Conservation (phyloP, 2,888 invertebrate species). For the Pristionchus entomophagus region DNA sequence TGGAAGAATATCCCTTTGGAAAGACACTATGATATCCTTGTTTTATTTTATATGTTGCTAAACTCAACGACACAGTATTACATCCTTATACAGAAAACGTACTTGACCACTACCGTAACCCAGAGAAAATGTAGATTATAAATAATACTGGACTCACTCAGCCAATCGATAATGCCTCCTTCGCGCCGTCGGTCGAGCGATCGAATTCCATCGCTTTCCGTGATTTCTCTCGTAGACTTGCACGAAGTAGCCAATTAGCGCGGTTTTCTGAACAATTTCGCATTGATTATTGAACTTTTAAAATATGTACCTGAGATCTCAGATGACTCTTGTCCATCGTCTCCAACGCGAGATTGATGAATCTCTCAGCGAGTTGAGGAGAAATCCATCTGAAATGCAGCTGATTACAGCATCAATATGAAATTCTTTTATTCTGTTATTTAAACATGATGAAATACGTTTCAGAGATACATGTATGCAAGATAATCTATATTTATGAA, state of each 20-base stretch:
- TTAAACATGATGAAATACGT: not conserved
- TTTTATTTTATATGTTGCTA: no score
- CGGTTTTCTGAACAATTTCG: not conserved
- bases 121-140: no score
- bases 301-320: not conserved
- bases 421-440: not conserved
- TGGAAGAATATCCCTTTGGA: not conserved
- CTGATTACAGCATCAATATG: not conserved
- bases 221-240: not conserved
- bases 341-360: not conserved
- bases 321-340: not conserved
- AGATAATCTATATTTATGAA: not conserved
- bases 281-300: not conserved
- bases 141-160: slow-evolving; percentile 14
- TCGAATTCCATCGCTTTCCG: not conserved
- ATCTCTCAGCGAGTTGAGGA: not conserved
- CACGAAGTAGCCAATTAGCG: not conserved
- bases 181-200: not conserved
- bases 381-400: not conserved
- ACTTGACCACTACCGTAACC: no score
- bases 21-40: no score
- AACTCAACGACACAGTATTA: no score
- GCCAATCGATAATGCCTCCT: slow-evolving; percentile 10
- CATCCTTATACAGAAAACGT: no score
- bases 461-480: not conserved